phyloP scores from a whole-genome alignment of 2,113 vertebrate species.

The Symphodus melops region DNA sequence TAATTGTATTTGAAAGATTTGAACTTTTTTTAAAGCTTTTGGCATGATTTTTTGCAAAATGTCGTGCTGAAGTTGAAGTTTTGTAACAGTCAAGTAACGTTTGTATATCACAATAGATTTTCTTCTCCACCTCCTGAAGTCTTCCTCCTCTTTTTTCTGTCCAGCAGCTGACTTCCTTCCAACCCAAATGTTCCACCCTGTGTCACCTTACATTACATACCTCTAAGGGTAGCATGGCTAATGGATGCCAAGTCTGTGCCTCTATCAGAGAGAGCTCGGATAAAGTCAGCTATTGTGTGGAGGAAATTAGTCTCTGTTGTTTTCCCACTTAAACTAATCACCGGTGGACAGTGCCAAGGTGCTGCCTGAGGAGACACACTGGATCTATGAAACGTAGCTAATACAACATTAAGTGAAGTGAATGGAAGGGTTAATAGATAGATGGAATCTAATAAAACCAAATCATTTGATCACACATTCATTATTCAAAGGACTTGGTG shows the following conservation, averaged over 20 bases:
- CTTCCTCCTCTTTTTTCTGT: conserved; percentile 52
- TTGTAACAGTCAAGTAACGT: background rate
- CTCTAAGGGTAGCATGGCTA: conserved; percentile 67
- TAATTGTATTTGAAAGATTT: too few relatives aligned
- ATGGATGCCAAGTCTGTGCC: conserved; percentile 52
- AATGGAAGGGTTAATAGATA: background rate
- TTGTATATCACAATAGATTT: background rate
- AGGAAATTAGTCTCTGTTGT: conserved; percentile 57
- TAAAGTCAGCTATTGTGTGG: conserved; percentile 62
- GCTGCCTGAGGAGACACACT: conserved; percentile 16
- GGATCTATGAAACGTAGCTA: conserved; percentile 5
- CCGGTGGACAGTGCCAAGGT: conserved; percentile 21
- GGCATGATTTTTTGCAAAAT: background rate
- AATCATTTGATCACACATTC: too few relatives aligned
- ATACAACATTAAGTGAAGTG: background rate
- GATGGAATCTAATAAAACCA: background rate
- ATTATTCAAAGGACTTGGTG: too few relatives aligned
- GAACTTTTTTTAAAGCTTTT: too few relatives aligned
- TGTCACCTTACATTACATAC: conserved; percentile 74
- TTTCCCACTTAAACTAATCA: conserved; percentile 66
- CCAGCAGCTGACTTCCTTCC: conserved; percentile 27
- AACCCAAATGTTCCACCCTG: conserved; percentile 42
- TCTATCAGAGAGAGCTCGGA: conserved; percentile 50
- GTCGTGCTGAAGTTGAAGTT: background rate
- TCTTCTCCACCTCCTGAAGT: background rate